phyloP scores from a whole-genome alignment of 37 sponge, comb jelly and placozoan genomes.

The Tethya wilhelma region DNA sequence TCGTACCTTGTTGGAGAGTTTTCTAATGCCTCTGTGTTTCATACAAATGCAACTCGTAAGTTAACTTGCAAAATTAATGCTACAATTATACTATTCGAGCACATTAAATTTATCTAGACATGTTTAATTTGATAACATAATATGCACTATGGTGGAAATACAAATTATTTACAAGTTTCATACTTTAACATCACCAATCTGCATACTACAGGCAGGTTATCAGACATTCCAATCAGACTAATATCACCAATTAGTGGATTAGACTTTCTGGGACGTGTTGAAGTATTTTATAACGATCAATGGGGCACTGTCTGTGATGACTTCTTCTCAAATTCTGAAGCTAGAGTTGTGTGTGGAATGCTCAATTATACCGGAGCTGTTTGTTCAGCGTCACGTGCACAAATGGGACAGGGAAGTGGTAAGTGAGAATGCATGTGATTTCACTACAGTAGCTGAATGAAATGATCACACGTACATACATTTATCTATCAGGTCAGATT shows the following conservation, averaged over 20 bases:
- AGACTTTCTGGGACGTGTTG: neutral
- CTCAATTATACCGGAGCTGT: neutral
- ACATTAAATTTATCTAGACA: neutral
- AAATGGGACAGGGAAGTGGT: neutral
- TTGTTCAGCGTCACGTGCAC: neutral
- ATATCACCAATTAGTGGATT: neutral
- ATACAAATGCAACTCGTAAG: neutral
- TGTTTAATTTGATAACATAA: neutral
- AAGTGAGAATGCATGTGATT: neutral
- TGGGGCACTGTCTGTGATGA: constrained; percentile 1
- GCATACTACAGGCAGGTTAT: neutral
- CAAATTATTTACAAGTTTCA: neutral
- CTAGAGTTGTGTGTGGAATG: neutral
- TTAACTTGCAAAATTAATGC: no score
- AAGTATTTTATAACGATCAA: neutral
- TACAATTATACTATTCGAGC: neutral
- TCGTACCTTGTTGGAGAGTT: neutral
- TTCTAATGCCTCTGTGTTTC: neutral
- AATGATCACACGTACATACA: neutral
- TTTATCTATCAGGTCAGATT: constrained; percentile 18
- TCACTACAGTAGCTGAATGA: neutral
- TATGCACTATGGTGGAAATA: neutral
- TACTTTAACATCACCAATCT: neutral
- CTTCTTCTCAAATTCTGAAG: neutral
- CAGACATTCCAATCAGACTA: neutral